These are phyloP conservation scores for Beaufortia kweichowensis DNA, from an alignment of 2,113 vertebrate genomes.

Conservation along the genomic window DNA sequence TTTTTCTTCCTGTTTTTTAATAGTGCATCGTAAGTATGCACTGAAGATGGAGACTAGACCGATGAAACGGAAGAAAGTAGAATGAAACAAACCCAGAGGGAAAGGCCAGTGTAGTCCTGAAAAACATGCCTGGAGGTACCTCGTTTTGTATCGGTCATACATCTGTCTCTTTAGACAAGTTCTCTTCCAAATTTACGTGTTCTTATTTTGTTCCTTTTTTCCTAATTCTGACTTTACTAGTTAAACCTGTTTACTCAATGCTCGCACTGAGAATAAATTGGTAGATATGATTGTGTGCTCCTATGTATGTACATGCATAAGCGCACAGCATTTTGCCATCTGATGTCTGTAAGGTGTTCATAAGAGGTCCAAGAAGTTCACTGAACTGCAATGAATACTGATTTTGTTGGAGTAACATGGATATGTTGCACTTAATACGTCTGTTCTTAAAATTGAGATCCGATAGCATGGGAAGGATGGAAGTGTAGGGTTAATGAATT, in stretches of 20 bases:
- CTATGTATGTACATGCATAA: slow-evolving; percentile 54
- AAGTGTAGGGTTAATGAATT: slow-evolving; percentile 99
- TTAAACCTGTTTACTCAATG: slow-evolving; percentile 54
- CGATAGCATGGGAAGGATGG: slow-evolving; percentile 93
- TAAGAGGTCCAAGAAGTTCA: slow-evolving; percentile 52
- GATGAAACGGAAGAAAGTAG: slow-evolving; percentile 91
- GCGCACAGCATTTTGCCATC: slow-evolving; percentile 58
- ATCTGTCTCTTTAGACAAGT: slow-evolving; percentile 67
- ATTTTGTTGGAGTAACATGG: slow-evolving; percentile 66
- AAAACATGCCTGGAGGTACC: slow-evolving; percentile 97
- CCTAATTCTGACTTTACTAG: slow-evolving; percentile 55
- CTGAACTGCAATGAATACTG: slow-evolving; percentile 55
- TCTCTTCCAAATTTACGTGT: slow-evolving; percentile 63
- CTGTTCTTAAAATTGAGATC: slow-evolving; percentile 95
- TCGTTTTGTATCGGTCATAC: slow-evolving; percentile 85
- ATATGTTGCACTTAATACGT: slow-evolving; percentile 93
- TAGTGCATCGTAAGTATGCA: slow-evolving; percentile 99
- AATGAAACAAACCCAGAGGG: slow-evolving; percentile 96
- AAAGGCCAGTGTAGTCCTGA: slow-evolving; percentile 99
- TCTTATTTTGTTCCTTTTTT: slow-evolving; percentile 53
- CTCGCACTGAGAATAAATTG: slow-evolving; percentile 47
- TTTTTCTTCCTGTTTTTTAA: slow-evolving; percentile 90
- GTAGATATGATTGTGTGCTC: slow-evolving; percentile 49
- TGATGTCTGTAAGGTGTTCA: slow-evolving; percentile 54
- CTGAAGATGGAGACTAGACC: slow-evolving; percentile 97